Evolutionary conservation across 2,888 invertebrate species (phyloP).

Genomic region (Camponotus fellah): DNA sequence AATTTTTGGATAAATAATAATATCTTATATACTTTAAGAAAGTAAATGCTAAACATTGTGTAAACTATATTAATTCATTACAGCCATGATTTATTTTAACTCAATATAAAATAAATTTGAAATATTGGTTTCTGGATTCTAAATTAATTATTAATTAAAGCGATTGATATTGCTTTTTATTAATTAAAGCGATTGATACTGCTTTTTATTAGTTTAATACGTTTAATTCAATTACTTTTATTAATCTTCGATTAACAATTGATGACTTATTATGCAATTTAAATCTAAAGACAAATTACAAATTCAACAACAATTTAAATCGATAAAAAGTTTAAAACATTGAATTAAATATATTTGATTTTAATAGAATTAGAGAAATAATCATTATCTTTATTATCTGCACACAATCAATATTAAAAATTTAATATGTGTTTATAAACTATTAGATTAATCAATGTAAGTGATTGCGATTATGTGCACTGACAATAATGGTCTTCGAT

Average conservation of each 20-base stretch:
- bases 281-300: neutral
- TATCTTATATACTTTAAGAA: neutral
- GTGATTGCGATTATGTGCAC: constrained; percentile 9
- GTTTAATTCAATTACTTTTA: neutral
- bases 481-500: constrained; percentile 14
- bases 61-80: neutral
- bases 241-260: neutral
- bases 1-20: neutral
- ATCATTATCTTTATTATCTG: constrained; percentile 2
- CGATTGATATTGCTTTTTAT: neutral
- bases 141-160: neutral
- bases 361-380: neutral
- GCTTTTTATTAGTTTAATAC: neutral
- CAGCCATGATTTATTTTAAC: neutral
- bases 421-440: constrained; percentile 36
- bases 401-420: constrained; percentile 2
- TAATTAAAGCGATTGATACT: neutral
- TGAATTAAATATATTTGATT: neutral
- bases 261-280: neutral
- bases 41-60: neutral
- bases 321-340: neutral
- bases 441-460: constrained; percentile 46
- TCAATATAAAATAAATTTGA: no score
- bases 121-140: no score
- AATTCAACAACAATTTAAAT: neutral